Evolutionary conservation across 1,140 invertebrate genomes (phyloP).

Genomic region (Rhyacophila brunnea): DNA sequence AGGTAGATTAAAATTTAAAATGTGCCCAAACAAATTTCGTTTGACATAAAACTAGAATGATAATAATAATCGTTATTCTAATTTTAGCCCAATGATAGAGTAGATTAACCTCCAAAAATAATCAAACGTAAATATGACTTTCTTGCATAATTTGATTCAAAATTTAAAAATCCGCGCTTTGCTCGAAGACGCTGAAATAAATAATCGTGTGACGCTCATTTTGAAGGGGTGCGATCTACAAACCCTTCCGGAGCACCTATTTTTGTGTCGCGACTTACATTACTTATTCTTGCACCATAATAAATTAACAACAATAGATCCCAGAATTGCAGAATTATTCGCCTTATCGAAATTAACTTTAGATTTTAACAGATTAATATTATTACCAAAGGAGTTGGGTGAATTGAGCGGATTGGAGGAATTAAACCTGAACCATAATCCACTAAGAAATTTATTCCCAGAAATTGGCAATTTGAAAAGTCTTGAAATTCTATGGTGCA

Average conservation of each 20-base stretch:
- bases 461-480: slow-evolving; percentile 68
- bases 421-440: slow-evolving; percentile 82
- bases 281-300: slow-evolving; percentile 61
- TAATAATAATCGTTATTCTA: too few relatives aligned
- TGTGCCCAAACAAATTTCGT: too few relatives aligned
- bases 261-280: slow-evolving; percentile 54
- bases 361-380: slow-evolving; percentile 67
- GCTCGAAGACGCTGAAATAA: slow-evolving; percentile 58
- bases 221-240: slow-evolving; percentile 59
- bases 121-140: slow-evolving; percentile 51
- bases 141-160: slow-evolving; percentile 61
- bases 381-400: slow-evolving; percentile 60
- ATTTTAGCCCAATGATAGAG: too few relatives aligned
- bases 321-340: slow-evolving; percentile 44
- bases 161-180: slow-evolving; percentile 61
- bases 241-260: slow-evolving; percentile 54
- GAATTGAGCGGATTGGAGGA: slow-evolving; percentile 66
- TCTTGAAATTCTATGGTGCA: slow-evolving; percentile 75
- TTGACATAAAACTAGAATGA: too few relatives aligned
- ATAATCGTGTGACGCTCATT: slow-evolving; percentile 56
- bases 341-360: slow-evolving; percentile 55
- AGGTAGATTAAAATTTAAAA: too few relatives aligned
- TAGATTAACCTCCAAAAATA: neutral
- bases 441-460: slow-evolving; percentile 64
- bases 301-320: slow-evolving; percentile 52